These are phyloP conservation scores for Rotaria sp. DNA, from an alignment of 2,888 invertebrate genomes.

Conservation along the genomic window DNA sequence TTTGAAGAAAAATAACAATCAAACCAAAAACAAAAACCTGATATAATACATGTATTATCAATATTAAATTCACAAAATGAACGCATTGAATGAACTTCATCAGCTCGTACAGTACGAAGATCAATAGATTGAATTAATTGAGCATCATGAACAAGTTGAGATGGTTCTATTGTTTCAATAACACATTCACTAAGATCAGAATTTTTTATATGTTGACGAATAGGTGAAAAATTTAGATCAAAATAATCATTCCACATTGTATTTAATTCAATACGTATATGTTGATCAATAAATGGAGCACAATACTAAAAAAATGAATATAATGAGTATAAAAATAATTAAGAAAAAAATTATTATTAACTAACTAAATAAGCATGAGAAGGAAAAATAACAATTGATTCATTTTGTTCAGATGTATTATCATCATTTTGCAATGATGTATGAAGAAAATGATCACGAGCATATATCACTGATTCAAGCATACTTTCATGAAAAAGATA, in stretches of 20 bases:
- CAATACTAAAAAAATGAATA: not conserved
- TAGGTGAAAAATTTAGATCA: conserved; percentile 51
- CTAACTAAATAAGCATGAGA: conserved; percentile 16
- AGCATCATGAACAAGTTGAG: conserved; percentile 46
- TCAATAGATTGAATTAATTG: conserved; percentile 46
- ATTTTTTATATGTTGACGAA: conserved; percentile 39
- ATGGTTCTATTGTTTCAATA: conserved; percentile 44
- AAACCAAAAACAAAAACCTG: conserved; percentile 54
- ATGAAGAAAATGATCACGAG: conserved; percentile 13
- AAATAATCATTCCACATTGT: conserved; percentile 49
- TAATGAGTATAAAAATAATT: not conserved
- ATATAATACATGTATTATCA: conserved; percentile 45
- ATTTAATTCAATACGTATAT: not conserved
- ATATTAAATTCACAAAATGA: conserved; percentile 45
- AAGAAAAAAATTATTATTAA: not conserved
- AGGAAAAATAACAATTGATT: conserved; percentile 3
- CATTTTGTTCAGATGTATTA: not conserved
- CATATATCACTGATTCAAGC: conserved; percentile 44
- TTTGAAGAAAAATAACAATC: conserved; percentile 47
- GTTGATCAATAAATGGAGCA: conserved; percentile 21
- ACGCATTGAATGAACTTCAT: conserved; percentile 44
- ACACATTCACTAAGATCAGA: conserved; percentile 44
- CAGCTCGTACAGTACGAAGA: conserved; percentile 46
- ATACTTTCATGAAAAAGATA: conserved; percentile 54
- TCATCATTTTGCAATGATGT: not conserved